These are phyloP conservation scores for Diorhabda carinulata DNA, from an alignment of 1,140 invertebrate genomes.

Conservation along the genomic window DNA sequence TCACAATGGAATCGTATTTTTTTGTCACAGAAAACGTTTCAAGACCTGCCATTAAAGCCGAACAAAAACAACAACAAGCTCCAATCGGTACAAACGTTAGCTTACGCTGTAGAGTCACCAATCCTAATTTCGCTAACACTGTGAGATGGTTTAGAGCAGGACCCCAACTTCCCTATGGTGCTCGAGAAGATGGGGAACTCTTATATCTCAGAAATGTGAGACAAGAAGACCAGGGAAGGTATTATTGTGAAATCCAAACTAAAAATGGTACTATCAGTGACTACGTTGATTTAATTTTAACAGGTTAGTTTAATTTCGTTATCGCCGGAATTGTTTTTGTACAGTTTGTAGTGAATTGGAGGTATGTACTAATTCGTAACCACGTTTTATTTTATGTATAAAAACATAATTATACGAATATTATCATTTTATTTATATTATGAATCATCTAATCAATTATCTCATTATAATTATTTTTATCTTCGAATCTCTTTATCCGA, in stretches of 20 bases:
- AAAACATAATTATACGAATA: background rate
- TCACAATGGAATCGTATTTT: too few species aligned
- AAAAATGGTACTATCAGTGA: constrained; percentile 53
- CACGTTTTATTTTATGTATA: background rate
- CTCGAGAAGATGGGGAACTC: constrained; percentile 48
- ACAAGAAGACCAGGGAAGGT: constrained; percentile 63
- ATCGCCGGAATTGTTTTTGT: background rate
- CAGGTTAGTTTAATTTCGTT: constrained; percentile 57
- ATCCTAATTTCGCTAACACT: constrained; percentile 26
- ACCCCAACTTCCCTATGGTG: constrained; percentile 47
- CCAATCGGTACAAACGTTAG: constrained; percentile 56
- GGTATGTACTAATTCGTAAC: background rate
- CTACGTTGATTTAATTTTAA: constrained; percentile 64
- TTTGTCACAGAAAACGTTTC: constrained; percentile 30
- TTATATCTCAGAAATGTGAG: constrained; percentile 53
- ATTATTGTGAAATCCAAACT: constrained; percentile 61
- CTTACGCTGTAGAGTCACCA: constrained; percentile 51
- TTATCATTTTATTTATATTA: background rate
- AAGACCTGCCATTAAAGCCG: constrained; percentile 43
- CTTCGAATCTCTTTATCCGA: too few species aligned
- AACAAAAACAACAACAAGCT: constrained; percentile 40
- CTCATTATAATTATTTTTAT: too few species aligned
- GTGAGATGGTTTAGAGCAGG: constrained; percentile 56
- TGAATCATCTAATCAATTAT: too few species aligned
- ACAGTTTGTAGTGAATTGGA: background rate